Evolutionary conservation across 2,797 vertebrate genomes (phyloP), one percentile per base, ranked within the genome.

Genomic region (Carapus acus): DNA sequence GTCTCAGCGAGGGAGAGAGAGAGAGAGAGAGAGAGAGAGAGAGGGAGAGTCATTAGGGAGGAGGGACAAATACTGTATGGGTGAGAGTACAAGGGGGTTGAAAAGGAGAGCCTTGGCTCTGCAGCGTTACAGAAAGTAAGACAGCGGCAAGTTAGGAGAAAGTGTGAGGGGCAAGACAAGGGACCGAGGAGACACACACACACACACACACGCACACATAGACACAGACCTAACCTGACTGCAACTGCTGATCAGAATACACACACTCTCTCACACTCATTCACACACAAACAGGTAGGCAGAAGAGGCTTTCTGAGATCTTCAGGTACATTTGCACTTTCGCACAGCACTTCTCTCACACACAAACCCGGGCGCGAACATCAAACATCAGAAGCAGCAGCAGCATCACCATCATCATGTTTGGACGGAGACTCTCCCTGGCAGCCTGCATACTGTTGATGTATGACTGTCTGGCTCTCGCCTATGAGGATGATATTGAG

Each of bases 401-500:
- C 46, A 74, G 53, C 78, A 82, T 31, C 66, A 27, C 24, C 24
- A 33, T 33, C 31, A 33, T 33, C 6, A 89, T 86, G 83, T 73
- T 82, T 58, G 33, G n/a, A 55, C 54, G 79, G 73, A 80, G 68
- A 50, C 54, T 85, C 55, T 58, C 73, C 45, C 65, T 60, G 69
- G 63, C 71, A 2, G 56, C 46, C 54, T 77, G 77, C 43, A 43
- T 87, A 74, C 77, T 90, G 48, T 66, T 77, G 1, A 70, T 54
- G 39, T 69, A 77, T 8, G 74, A 54, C 8, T 69, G 78, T 73
- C 41, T 81, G 65, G 62, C 81, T 37, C 62, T 82, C 0, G 80
- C 86, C 1, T 91, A 93, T 11, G 92, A 91, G 1, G 84, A 88
- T n/a, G 65, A 74, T 4, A 61, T 83, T 4, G 39, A 85, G 23